A percentile compares a stretch with the other conserved stretches of the same genome.
Evolutionary conservation across 2,113 vertebrate genomes (phyloP).

Genomic region (Rhinogobius similis): DNA sequence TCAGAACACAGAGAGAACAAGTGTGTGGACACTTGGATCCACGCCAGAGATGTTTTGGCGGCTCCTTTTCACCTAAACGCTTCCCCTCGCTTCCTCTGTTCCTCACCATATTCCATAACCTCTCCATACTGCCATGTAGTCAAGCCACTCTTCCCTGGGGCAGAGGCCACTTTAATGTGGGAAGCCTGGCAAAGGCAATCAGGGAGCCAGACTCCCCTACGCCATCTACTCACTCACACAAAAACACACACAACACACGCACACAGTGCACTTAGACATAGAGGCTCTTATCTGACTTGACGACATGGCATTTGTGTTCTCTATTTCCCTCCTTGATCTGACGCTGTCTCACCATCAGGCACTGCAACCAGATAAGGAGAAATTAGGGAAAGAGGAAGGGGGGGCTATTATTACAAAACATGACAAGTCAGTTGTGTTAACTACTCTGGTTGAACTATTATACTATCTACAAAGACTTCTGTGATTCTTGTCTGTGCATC

Average conservation of each 20-base stretch:
- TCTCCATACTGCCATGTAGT: conserved; percentile 72
- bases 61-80: conserved; percentile 71
- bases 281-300: conserved; percentile 76
- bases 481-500: conserved; percentile 83
- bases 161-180: conserved; percentile 80
- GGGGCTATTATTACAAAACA: conserved; percentile 57
- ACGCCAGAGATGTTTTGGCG: conserved; percentile 79
- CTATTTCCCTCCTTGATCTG: conserved; percentile 74
- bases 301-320: conserved; percentile 77
- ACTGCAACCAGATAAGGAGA: conserved; percentile 68
- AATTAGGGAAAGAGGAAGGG: conserved; percentile 55
- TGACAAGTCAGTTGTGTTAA: conserved; percentile 69
- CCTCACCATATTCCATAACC: conserved; percentile 56
- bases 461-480: conserved; percentile 82
- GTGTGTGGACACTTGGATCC: conserved; percentile 75
- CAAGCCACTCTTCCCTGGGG: conserved; percentile 75
- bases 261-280: conserved; percentile 53
- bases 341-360: conserved; percentile 69
- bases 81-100: conserved; percentile 60
- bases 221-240: conserved; percentile 44
- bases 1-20: conserved; percentile 56
- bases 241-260: conserved; percentile 36
- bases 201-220: conserved; percentile 70
- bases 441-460: conserved; percentile 67
- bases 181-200: conserved; percentile 80